These are phyloP conservation scores for Tholera decimalis DNA, from an alignment of 2,888 invertebrate genomes.

Conservation along the genomic window DNA sequence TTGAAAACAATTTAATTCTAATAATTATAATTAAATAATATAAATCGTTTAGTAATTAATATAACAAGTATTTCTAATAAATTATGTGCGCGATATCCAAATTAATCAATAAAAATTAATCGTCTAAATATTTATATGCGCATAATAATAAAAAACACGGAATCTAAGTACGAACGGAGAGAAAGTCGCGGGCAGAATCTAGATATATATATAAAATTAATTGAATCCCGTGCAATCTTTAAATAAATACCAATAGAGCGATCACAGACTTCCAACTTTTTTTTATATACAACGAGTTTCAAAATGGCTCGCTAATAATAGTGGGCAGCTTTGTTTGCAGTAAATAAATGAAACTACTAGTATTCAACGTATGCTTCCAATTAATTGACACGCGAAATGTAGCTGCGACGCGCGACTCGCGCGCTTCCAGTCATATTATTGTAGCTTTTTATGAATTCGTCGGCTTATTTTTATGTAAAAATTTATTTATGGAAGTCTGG, in stretches of 20 bases:
- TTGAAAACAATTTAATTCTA: too few species aligned
- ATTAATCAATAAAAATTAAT: too few species aligned
- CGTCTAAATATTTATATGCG: too few species aligned
- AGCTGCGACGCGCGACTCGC: slow-evolving; percentile 38
- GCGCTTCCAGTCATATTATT: slow-evolving; percentile 20
- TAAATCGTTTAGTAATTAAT: too few species aligned
- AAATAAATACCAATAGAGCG: slow-evolving; percentile 4
- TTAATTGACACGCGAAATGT: slow-evolving; percentile 63
- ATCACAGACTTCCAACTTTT: neutral
- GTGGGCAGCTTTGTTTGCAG: slow-evolving; percentile 33
- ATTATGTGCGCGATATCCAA: too few species aligned
- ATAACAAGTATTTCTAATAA: too few species aligned
- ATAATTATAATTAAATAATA: too few species aligned
- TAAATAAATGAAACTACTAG: slow-evolving; percentile 57
- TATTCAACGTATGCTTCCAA: slow-evolving; percentile 45
- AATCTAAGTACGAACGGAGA: too few species aligned
- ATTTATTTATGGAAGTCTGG: too few species aligned
- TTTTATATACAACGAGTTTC: slow-evolving; percentile 18
- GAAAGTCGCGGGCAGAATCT: too few species aligned
- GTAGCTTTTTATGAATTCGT: slow-evolving; percentile 9
- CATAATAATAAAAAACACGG: too few species aligned
- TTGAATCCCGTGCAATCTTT: neutral
- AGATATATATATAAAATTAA: too few species aligned
- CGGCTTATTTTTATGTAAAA: neutral
- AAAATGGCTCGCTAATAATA: slow-evolving; percentile 57